Evolutionary conservation across 2,888 invertebrate genomes (phyloP).

Genomic region (Lasioglossum vierecki): DNA sequence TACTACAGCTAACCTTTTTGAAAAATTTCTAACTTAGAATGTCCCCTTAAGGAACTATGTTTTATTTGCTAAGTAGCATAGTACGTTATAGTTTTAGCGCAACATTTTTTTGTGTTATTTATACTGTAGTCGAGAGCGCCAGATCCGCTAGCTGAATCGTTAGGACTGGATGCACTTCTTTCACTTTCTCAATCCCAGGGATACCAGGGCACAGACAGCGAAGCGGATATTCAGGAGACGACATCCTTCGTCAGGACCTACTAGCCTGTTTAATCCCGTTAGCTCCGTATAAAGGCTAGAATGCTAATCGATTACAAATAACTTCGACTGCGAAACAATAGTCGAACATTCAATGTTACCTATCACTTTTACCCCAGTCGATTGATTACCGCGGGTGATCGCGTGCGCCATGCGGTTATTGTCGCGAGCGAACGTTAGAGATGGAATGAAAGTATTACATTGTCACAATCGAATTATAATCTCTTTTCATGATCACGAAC

Average conservation of each 20-base stretch:
- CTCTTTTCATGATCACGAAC: slow-evolving; percentile 22
- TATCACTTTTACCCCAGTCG: slow-evolving; percentile 49
- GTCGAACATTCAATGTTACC: slow-evolving; percentile 60
- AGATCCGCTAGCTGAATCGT: slow-evolving; percentile 77
- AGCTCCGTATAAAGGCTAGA: slow-evolving; percentile 58
- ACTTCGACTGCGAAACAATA: slow-evolving; percentile 47
- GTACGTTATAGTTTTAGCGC: slow-evolving; percentile 58
- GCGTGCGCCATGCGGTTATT: slow-evolving; percentile 33
- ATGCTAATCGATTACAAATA: slow-evolving; percentile 54
- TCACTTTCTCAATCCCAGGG: slow-evolving; percentile 81
- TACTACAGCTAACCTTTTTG: neutral
- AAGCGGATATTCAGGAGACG: slow-evolving; percentile 78
- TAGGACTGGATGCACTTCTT: slow-evolving; percentile 82
- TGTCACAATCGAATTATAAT: slow-evolving; percentile 40
- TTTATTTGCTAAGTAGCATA: slow-evolving; percentile 40
- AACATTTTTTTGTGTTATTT: slow-evolving; percentile 68
- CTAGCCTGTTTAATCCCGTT: slow-evolving; percentile 66
- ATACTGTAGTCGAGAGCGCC: slow-evolving; percentile 74
- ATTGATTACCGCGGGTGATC: slow-evolving; percentile 39
- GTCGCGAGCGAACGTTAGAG: slow-evolving; percentile 48
- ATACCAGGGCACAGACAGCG: slow-evolving; percentile 79
- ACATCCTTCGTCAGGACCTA: slow-evolving; percentile 79
- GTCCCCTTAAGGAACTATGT: neutral
- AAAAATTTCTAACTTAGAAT: neutral
- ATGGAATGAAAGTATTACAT: slow-evolving; percentile 56